A percentile compares a stretch with the other conserved stretches of the same genome.
phyloP scores from a whole-genome alignment of 2,797 vertebrate genomes.

The Enoplosus armatus region DNA sequence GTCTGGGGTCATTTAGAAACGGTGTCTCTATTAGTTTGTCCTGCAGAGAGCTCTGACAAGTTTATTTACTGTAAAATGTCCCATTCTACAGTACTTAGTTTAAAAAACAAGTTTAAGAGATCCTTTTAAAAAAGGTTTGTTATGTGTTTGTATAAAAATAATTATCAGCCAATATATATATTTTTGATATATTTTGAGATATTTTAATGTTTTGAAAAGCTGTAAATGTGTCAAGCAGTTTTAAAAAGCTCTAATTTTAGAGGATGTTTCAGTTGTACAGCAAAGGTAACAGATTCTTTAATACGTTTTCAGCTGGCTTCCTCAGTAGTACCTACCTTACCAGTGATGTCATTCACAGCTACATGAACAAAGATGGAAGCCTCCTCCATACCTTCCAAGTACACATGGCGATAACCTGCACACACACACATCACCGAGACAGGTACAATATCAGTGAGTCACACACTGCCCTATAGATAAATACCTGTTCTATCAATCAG shows the following conservation, averaged over 20 bases:
- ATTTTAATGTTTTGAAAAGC: not conserved
- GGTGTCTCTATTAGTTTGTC: no score
- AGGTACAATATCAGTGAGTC: not conserved
- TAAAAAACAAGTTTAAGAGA: not conserved
- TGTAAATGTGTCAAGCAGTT: not conserved
- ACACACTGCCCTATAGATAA: not conserved
- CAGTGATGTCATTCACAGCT: conserved; percentile 94
- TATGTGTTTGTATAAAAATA: not conserved
- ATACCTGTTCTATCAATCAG: not conserved
- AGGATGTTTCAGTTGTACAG: not conserved
- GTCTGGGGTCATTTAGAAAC: not conserved
- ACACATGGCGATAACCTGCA: conserved; percentile 96
- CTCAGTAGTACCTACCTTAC: conserved; percentile 93
- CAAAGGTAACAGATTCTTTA: not conserved
- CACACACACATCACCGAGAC: conserved; percentile 10
- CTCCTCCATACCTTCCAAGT: conserved; percentile 98
- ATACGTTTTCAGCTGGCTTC: not conserved
- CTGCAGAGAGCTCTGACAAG: no score
- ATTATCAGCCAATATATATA: not conserved
- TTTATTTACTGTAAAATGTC: not conserved
- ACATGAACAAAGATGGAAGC: conserved; percentile 98
- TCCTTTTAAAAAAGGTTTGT: not conserved
- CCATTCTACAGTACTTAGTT: no score
- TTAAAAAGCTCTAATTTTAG: not conserved
- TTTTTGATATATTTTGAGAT: no score